A percentile compares a stretch with the other conserved stretches of the same genome.
These are phyloP conservation scores for Eurois occulta DNA, from an alignment of 2,888 invertebrate genomes.

Conservation along the genomic window DNA sequence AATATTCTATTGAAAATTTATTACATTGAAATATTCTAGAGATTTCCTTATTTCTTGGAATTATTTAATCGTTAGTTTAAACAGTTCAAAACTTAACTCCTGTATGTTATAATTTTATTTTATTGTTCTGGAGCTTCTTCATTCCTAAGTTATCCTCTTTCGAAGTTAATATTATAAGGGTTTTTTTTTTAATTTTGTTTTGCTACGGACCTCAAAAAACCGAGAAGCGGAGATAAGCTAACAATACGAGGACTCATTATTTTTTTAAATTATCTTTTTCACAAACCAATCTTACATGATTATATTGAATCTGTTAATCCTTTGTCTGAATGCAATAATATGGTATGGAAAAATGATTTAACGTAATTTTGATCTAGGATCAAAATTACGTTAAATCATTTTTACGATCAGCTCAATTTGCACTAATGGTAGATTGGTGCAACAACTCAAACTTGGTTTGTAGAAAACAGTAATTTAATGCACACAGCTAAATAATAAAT, in stretches of 20 bases:
- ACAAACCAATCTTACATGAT: constrained; percentile 7
- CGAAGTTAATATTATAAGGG: not conserved
- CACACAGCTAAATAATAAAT: not conserved
- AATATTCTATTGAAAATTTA: no score
- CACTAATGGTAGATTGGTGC: constrained; percentile 5
- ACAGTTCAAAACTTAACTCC: not conserved
- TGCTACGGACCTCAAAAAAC: not conserved
- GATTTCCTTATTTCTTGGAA: constrained; percentile 10
- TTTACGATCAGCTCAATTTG: constrained; percentile 3
- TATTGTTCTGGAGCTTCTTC: not conserved
- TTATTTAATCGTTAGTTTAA: not conserved
- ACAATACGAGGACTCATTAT: not conserved
- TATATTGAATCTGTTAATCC: constrained; percentile 12
- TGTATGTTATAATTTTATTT: not conserved
- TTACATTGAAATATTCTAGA: not conserved
- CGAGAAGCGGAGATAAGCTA: not conserved
- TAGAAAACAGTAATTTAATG: not conserved
- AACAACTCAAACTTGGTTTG: not conserved
- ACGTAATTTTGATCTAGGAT: constrained; percentile 12
- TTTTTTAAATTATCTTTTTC: constrained; percentile 6
- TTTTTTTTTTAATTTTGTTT: not conserved
- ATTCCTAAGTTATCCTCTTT: not conserved
- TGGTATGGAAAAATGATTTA: not conserved
- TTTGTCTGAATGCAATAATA: constrained; percentile 2
- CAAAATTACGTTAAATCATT: no score